These are phyloP conservation scores for Selenia dentaria DNA, from an alignment of 2,888 invertebrate species.

Conservation along the genomic window DNA sequence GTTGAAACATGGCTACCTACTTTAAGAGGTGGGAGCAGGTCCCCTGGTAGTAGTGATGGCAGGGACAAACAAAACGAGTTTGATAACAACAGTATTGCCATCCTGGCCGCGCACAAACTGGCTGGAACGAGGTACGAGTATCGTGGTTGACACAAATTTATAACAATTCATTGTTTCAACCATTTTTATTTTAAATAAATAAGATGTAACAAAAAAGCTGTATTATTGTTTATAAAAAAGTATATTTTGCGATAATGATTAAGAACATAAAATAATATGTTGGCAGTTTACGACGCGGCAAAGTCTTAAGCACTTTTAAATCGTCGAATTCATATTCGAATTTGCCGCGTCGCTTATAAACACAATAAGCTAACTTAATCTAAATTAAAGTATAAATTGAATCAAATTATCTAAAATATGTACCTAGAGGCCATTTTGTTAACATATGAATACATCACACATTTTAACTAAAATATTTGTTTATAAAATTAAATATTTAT, in stretches of 20 bases:
- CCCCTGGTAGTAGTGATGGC: too few species aligned
- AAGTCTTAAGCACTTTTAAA: constrained; percentile 33
- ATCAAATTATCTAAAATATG: constrained; percentile 65
- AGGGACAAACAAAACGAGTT: too few species aligned
- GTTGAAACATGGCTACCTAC: too few species aligned
- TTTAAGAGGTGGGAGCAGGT: too few species aligned
- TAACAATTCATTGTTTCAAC: too few species aligned
- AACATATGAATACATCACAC: constrained; percentile 59
- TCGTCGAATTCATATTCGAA: background rate
- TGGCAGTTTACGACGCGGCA: constrained; percentile 54
- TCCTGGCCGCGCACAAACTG: too few species aligned
- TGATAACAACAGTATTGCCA: too few species aligned
- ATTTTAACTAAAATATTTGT: constrained; percentile 42
- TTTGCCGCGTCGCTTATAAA: constrained; percentile 34
- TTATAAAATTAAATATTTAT: too few species aligned
- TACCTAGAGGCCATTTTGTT: constrained; percentile 65
- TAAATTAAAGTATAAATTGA: constrained; percentile 40
- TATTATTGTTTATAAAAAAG: constrained; percentile 27
- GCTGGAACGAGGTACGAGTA: too few species aligned
- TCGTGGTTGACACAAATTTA: too few species aligned
- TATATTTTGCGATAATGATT: constrained; percentile 52
- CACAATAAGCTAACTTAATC: constrained; percentile 35
- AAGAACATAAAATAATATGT: constrained; percentile 65
- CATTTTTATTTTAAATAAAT: too few species aligned
- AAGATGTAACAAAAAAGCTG: too few species aligned